Base-by-base conservation (phyloP, 1,140 invertebrate genomes). In the honey bee (Apis mellifera) region DNA sequence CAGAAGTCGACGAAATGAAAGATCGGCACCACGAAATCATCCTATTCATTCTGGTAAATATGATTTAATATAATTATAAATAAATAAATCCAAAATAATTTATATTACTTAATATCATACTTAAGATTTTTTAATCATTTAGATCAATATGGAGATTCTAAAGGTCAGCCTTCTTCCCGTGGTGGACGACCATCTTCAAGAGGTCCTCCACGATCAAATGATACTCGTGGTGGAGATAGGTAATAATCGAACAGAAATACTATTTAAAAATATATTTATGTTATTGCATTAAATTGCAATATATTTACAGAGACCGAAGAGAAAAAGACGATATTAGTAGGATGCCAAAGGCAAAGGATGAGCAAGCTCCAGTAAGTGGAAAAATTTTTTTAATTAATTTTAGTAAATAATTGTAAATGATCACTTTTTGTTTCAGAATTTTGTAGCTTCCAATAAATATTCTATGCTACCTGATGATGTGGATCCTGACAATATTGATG, bases 391-490 rank as follows among this genome's bases (percentile, higher is more conserved):
- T 42, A 55, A 42, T 60, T 59, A 57, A 15, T 50, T 4, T 9
- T 50, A 0, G 32, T 23, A 23, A 57, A 32, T 64, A 11, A 81
- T 72, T 64, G 19, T 17, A 12, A 26, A 52, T 59, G 21, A 48
- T 57, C 26, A 19, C 5, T 90, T 90, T 85, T 84, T 86, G 83
- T 95, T 94, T 19, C 94, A 96, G 95, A 96, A 95, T 90, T 95
- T 96, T 84, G 94, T 95, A 89, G 95, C 94, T 90, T 95, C 95
- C 87, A 96, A 96, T 88, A 95, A 95, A 93, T 96, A 93, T 91
- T 92, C 92, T 77, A 93, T 94, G 91, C 86, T 94, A 88, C 90
- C 90, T 75, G 92, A 93, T 86, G 94, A 94, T 77, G 90, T 90
- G 84, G 93, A 94, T 86, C 90, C 93, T 52, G 93, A 94, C 85